Percentiles rank a stretch among this genome's conserved stretches.
phyloP scores from a whole-genome alignment of 30 jellyfish, hydroid and myxozoan species.

The Turritopsis rubra region DNA sequence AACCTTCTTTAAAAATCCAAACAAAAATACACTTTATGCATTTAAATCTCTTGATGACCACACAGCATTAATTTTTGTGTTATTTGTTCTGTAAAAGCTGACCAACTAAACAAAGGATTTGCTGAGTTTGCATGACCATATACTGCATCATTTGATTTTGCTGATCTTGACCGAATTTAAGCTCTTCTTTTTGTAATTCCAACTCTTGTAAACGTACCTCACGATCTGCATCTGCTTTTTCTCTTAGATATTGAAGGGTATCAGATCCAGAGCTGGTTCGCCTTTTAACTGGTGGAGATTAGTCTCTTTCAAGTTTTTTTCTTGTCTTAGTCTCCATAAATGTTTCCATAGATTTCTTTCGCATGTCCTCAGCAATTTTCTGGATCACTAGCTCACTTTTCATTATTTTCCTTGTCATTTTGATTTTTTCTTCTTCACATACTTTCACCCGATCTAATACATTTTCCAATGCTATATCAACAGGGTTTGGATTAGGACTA shows the following conservation, averaged over 20 bases:
- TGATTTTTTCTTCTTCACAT: constrained; percentile 10
- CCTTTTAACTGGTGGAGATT: not conserved
- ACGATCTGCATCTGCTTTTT: not conserved
- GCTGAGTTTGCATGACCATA: not conserved
- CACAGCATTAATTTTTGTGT: no score
- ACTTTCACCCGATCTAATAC: constrained; percentile 12
- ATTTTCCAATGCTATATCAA: constrained; percentile 11
- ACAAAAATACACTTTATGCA: no score
- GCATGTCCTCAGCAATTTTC: not conserved
- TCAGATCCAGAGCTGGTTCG: not conserved
- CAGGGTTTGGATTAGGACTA: constrained; percentile 19
- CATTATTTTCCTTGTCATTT: constrained; percentile 6
- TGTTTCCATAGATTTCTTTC: constrained; percentile 12
- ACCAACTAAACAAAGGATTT: not conserved
- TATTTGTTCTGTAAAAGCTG: not conserved
- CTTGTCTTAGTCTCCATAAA: constrained; percentile 11
- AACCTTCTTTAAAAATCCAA: no score
- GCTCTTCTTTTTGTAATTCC: not conserved
- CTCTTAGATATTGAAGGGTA: not conserved
- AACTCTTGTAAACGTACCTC: constrained; percentile 2
- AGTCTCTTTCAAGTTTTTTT: not conserved
- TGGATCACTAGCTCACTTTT: not conserved
- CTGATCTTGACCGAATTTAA: not conserved
- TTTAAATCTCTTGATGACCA: no score
- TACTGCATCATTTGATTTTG: not conserved